A percentile compares a stretch with the other conserved stretches of the same genome.
Evolutionary conservation across 92 coral and sea anemone genomes (phyloP).

Genomic region (Porites cylindrica): DNA sequence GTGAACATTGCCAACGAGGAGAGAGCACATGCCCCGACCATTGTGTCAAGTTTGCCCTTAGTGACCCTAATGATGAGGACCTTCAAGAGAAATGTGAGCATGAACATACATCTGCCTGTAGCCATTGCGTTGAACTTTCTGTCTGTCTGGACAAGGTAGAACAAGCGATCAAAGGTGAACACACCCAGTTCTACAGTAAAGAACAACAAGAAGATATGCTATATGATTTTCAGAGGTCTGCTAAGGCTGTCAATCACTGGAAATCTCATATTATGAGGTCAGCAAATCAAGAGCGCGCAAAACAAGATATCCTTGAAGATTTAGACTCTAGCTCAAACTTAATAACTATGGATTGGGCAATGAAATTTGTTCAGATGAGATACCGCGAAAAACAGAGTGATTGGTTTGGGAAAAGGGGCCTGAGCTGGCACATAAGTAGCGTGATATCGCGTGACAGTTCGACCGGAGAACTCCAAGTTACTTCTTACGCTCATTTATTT

Average conservation of each 20-base stretch:
- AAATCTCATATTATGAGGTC: slow-evolving; percentile 55
- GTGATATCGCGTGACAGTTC: slow-evolving; percentile 20
- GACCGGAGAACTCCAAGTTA: slow-evolving; percentile 28
- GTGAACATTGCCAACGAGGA: no score
- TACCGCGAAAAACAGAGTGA: neutral
- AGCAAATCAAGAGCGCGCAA: slow-evolving; percentile 51
- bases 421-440: neutral
- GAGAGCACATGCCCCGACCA: no score
- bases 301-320: slow-evolving; percentile 37
- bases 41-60: no score
- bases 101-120: slow-evolving; percentile 23
- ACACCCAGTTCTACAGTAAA: neutral
- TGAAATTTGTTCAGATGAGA: slow-evolving; percentile 31
- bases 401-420: no score
- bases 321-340: slow-evolving; percentile 34
- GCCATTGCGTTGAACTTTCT: slow-evolving; percentile 30
- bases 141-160: slow-evolving; percentile 20
- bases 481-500: slow-evolving; percentile 32
- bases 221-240: slow-evolving; percentile 36
- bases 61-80: no score
- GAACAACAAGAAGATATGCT: slow-evolving; percentile 17
- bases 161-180: slow-evolving; percentile 7
- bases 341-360: slow-evolving; percentile 28
- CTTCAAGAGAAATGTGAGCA: no score
- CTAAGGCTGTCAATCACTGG: slow-evolving; percentile 30